Conservation (phyloP, 2,113 vertebrate species). For the Triplophysa tibetana region DNA sequence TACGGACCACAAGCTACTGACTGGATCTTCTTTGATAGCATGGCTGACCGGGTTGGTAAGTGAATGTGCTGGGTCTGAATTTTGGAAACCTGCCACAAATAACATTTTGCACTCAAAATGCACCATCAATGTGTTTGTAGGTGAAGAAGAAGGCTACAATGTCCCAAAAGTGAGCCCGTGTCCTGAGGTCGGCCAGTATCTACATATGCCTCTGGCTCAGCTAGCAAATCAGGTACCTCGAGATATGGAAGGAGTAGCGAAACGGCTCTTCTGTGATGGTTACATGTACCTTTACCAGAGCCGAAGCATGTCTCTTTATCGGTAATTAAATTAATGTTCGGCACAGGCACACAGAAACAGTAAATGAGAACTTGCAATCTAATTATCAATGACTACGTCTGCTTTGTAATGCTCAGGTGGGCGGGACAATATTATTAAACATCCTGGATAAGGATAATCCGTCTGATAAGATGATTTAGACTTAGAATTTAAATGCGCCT, state of each 20-base stretch:
- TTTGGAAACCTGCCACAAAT: background rate
- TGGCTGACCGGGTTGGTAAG: conserved; percentile 87
- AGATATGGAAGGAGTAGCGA: conserved; percentile 87
- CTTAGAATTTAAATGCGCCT: background rate
- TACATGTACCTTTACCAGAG: conserved; percentile 92
- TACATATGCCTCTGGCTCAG: conserved; percentile 72
- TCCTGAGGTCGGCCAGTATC: conserved; percentile 80
- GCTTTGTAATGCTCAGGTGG: background rate
- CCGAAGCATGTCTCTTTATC: conserved; percentile 81
- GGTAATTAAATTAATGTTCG: conserved; percentile 56
- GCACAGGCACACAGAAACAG: background rate
- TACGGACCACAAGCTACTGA: conserved; percentile 73
- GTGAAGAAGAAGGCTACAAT: conserved; percentile 82
- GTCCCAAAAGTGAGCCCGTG: conserved; percentile 80
- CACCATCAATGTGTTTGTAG: conserved; percentile 58
- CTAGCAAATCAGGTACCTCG: conserved; percentile 80
- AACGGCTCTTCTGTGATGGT: conserved; percentile 87
- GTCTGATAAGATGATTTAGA: background rate
- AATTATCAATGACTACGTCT: background rate
- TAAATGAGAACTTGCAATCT: background rate
- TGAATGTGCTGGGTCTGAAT: background rate
- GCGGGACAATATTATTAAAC: background rate
- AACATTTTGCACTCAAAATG: background rate
- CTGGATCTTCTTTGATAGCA: conserved; percentile 94
- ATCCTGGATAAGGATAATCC: background rate